A percentile compares a stretch with the other conserved stretches of the same genome.
Conservation (phyloP, 2,113 vertebrate genomes). For the Syngnathus floridae region DNA sequence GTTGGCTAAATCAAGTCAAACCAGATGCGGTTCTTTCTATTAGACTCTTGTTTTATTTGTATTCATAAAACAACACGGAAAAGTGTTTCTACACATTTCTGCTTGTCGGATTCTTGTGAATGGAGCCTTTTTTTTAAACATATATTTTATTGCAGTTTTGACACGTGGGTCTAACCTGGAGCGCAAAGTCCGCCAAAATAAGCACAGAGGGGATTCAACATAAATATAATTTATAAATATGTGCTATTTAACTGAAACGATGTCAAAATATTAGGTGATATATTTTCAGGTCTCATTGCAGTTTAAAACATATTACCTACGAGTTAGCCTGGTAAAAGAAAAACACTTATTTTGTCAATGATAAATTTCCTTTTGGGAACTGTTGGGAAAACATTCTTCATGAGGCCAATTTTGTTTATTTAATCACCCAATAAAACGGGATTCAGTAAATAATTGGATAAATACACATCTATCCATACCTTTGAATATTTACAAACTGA, state of each 20-base stretch:
- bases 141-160: background rate
- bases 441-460: background rate
- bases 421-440: background rate
- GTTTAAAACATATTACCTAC: background rate
- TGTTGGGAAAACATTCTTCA: background rate
- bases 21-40: background rate
- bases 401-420: no score
- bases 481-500: slow-evolving; percentile 57
- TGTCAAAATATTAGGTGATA: slow-evolving; percentile 7
- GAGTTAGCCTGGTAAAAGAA: background rate
- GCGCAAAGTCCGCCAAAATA: background rate
- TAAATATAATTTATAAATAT: background rate
- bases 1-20: background rate
- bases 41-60: background rate
- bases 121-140: background rate
- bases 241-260: background rate
- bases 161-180: background rate
- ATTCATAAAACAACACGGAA: background rate
- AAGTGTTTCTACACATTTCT: background rate
- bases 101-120: background rate
- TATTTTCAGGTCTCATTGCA: background rate
- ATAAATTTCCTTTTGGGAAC: background rate
- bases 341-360: background rate
- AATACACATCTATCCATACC: no score
- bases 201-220: background rate